phyloP scores from a whole-genome alignment of 2,888 invertebrate genomes.

The Scaptomyza caliginosa region DNA sequence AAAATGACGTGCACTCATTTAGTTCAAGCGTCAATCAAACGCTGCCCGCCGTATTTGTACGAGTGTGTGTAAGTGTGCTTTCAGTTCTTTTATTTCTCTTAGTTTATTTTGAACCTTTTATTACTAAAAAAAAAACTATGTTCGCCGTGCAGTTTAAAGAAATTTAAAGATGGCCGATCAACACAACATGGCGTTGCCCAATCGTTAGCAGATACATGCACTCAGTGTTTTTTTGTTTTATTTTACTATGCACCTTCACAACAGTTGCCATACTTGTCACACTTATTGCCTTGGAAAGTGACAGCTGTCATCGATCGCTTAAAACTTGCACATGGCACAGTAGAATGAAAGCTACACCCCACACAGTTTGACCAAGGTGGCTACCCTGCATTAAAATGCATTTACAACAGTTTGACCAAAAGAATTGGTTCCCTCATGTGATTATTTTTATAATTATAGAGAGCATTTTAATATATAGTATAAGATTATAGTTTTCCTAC shows the following conservation, averaged over 20 bases:
- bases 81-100: conserved; percentile 3
- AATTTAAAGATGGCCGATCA: conserved; percentile 40
- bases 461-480: background rate
- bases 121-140: background rate
- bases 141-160: background rate
- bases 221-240: too few relatives aligned
- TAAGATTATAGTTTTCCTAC: background rate
- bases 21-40: conserved; percentile 55
- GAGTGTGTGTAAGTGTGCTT: conserved; percentile 2
- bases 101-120: conserved; percentile 7
- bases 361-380: background rate
- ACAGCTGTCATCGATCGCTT: conserved; percentile 26
- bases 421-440: background rate
- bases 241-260: too few relatives aligned
- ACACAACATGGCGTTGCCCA: conserved; percentile 41
- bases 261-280: background rate
- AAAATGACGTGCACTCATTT: conserved; percentile 56
- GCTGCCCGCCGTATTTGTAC: conserved; percentile 3
- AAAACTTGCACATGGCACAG: background rate
- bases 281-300: conserved; percentile 21
- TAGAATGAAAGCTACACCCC: background rate
- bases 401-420: background rate
- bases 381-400: background rate
- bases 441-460: conserved; percentile 1
- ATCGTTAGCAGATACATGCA: background rate